Evolutionary conservation across 2,797 vertebrate genomes (phyloP).

Genomic region (Parauchenoglanis punctatus): DNA sequence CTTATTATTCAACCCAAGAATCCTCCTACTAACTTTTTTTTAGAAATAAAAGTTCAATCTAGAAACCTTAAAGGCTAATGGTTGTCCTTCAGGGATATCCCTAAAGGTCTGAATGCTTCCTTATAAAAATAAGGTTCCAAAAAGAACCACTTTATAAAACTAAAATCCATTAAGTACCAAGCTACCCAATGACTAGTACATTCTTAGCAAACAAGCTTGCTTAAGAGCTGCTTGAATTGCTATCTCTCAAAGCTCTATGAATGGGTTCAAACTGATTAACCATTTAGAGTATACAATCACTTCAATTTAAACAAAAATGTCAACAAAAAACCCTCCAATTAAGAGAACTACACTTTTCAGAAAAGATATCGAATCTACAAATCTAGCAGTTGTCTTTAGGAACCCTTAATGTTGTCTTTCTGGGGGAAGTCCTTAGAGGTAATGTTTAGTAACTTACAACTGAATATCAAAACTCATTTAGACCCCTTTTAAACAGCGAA

Average conservation of each 20-base stretch:
- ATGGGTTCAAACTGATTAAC: neutral
- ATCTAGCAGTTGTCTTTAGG: neutral
- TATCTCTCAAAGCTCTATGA: neutral
- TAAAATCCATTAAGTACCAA: neutral
- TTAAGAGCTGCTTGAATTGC: neutral
- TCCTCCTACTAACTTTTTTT: neutral
- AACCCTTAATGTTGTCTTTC: neutral
- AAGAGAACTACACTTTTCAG: neutral
- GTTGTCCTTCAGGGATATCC: neutral
- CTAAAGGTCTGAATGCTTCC: neutral
- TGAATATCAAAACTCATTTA: neutral
- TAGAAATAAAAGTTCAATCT: neutral
- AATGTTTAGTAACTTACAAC: neutral
- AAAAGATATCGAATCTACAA: neutral
- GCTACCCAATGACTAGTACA: neutral
- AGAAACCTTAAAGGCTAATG: neutral
- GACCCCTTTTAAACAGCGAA: neutral
- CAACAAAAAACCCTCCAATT: neutral
- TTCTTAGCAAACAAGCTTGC: neutral
- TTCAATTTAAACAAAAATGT: neutral
- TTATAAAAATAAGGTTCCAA: neutral
- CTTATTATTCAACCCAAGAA: neutral
- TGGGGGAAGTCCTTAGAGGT: neutral
- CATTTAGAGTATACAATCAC: neutral
- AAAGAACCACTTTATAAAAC: no score